These are phyloP conservation scores for Dicentrarchus labrax DNA, from an alignment of 2,113 vertebrate species.

Conservation along the genomic window DNA sequence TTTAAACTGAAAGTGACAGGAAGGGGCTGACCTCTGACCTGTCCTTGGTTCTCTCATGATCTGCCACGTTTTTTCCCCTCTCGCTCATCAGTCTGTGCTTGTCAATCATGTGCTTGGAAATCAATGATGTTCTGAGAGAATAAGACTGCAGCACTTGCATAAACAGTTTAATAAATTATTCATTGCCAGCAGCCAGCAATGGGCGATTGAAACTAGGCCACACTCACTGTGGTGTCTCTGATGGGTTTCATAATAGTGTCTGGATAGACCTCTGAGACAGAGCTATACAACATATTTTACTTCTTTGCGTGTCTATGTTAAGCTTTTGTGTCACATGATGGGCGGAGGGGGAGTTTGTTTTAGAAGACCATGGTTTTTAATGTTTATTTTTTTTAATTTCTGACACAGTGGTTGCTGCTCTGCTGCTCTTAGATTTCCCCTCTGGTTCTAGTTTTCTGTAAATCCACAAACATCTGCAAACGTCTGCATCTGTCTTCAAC, in stretches of 20 bases:
- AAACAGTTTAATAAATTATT: conserved; percentile 82
- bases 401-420: conserved; percentile 10
- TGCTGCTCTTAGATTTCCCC: conserved; percentile 18
- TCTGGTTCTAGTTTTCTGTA: conserved; percentile 13
- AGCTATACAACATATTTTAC: conserved; percentile 44
- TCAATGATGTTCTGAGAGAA: conserved; percentile 76
- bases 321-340: conserved; percentile 45
- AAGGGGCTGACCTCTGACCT: conserved; percentile 54
- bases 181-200: conserved; percentile 64
- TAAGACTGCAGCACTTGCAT: conserved; percentile 74
- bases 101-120: conserved; percentile 53
- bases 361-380: conserved; percentile 26
- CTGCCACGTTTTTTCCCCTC: conserved; percentile 10
- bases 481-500: conserved; percentile 2
- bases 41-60: conserved; percentile 55
- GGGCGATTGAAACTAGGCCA: conserved; percentile 78
- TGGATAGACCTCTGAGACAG: conserved; percentile 69
- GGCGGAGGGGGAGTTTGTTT: conserved; percentile 11
- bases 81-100: conserved; percentile 48
- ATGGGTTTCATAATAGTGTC: conserved; percentile 69
- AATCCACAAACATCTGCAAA: background rate
- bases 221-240: conserved; percentile 66
- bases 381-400: conserved; percentile 8
- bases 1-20: conserved; percentile 36
- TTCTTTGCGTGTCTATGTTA: conserved; percentile 61